phyloP scores from a whole-genome alignment of 2,888 invertebrate species.

The Camponotus fellah region DNA sequence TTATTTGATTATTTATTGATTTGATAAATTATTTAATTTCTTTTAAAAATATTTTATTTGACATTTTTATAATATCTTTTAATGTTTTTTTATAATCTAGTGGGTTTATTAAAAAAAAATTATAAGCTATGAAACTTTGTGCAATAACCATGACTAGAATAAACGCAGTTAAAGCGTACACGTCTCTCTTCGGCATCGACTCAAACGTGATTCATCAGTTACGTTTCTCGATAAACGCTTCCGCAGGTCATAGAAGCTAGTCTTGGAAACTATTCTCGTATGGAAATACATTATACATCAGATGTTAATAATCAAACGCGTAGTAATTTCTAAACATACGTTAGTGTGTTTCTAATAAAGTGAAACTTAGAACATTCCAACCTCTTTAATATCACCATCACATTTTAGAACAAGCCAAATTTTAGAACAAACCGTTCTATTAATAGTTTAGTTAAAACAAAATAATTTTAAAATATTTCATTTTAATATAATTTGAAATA shows the following conservation, averaged over 20 bases:
- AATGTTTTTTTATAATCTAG: too few relatives aligned
- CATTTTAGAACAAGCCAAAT: not conserved
- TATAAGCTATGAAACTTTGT: not conserved
- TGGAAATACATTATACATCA: not conserved
- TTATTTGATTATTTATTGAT: conserved; percentile 1
- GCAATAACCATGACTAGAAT: conserved; percentile 10
- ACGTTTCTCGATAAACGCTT: conserved; percentile 32
- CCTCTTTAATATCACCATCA: not conserved
- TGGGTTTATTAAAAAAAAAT: not conserved
- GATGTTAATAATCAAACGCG: conserved; percentile 11
- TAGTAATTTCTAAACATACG: conserved; percentile 25
- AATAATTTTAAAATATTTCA: not conserved
- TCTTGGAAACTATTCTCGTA: conserved; percentile 48
- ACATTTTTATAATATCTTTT: not conserved
- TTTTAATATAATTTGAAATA: not conserved
- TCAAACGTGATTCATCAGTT: conserved; percentile 50
- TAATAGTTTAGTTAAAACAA: not conserved
- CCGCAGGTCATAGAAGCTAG: not conserved
- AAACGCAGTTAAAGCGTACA: not conserved
- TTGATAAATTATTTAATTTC: not conserved
- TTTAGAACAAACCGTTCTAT: not conserved
- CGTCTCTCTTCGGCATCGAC: not conserved
- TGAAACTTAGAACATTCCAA: not conserved
- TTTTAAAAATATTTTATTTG: not conserved
- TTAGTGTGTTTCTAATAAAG: conserved; percentile 16